These are phyloP conservation scores for Ariopsis seemanni DNA, from an alignment of 2,113 vertebrate genomes.

Conservation along the genomic window DNA sequence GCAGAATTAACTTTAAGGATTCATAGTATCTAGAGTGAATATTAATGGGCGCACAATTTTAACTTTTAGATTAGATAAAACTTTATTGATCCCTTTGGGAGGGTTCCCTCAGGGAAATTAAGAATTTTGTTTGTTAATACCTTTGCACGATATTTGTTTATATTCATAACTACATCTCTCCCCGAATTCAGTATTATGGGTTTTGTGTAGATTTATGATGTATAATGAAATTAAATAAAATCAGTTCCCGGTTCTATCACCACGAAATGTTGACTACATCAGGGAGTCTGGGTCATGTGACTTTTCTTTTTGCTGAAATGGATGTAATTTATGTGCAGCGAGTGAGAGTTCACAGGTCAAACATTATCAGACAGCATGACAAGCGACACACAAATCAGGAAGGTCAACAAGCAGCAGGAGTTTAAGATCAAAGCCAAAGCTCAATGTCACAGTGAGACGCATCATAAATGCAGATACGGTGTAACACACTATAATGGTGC, in stretches of 20 bases:
- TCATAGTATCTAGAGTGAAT: too few relatives aligned
- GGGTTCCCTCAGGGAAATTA: too few relatives aligned
- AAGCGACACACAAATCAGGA: not conserved
- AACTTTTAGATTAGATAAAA: too few relatives aligned
- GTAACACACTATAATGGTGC: slow-evolving; percentile 49
- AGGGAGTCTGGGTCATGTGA: not conserved
- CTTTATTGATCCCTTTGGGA: too few relatives aligned
- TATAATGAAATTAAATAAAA: not conserved
- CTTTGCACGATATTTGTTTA: too few relatives aligned
- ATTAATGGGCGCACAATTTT: too few relatives aligned
- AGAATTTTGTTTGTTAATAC: too few relatives aligned
- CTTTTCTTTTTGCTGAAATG: not conserved
- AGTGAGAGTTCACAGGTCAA: not conserved
- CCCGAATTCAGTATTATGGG: not conserved
- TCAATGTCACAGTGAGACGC: not conserved
- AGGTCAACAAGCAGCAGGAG: not conserved
- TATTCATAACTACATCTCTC: too few relatives aligned
- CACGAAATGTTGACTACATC: not conserved
- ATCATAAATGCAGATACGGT: not conserved
- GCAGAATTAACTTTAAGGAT: too few relatives aligned
- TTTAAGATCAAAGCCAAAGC: not conserved
- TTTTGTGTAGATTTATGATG: not conserved
- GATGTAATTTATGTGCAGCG: not conserved
- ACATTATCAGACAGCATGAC: slow-evolving; percentile 4
- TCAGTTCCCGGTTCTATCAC: too few relatives aligned